Percentiles rank a stretch among this genome's conserved stretches.
phyloP scores from a whole-genome alignment of 2,888 invertebrate species.

The Campaea margaritaria region DNA sequence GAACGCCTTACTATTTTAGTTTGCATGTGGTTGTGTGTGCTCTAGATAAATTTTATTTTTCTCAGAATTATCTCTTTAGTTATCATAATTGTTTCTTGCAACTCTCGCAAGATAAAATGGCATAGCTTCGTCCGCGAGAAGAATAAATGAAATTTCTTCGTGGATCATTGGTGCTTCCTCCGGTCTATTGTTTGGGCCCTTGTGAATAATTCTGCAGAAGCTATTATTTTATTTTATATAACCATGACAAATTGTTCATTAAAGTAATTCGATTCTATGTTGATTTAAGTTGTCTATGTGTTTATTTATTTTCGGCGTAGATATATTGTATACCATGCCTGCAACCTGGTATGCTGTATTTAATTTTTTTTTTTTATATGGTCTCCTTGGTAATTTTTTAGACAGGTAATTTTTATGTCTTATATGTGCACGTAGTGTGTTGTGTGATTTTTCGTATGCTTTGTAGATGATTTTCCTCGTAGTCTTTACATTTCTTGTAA shows the following conservation, averaged over 20 bases:
- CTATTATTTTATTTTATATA: background rate
- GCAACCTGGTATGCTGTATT: too few species aligned
- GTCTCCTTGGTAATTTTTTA: too few species aligned
- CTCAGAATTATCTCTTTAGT: conserved; percentile 1
- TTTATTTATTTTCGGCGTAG: too few species aligned
- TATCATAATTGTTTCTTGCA: background rate
- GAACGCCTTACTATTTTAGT: conserved; percentile 10
- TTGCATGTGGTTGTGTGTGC: conserved; percentile 16
- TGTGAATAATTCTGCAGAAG: background rate
- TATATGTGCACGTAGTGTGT: background rate
- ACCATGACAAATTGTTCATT: too few species aligned
- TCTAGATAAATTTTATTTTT: conserved; percentile 8
- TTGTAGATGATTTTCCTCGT: background rate
- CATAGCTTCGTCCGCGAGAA: background rate
- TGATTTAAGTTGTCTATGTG: too few species aligned
- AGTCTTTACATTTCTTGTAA: background rate
- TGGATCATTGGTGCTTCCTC: background rate
- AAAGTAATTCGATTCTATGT: too few species aligned
- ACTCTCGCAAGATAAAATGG: background rate
- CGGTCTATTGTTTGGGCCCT: background rate
- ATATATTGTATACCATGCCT: too few species aligned
- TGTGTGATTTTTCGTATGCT: background rate
- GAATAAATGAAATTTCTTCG: too few species aligned
- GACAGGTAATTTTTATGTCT: background rate
- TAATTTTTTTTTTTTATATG: too few species aligned